phyloP scores from a whole-genome alignment of 2,113 vertebrate species.

The Antigone vipio region DNA sequence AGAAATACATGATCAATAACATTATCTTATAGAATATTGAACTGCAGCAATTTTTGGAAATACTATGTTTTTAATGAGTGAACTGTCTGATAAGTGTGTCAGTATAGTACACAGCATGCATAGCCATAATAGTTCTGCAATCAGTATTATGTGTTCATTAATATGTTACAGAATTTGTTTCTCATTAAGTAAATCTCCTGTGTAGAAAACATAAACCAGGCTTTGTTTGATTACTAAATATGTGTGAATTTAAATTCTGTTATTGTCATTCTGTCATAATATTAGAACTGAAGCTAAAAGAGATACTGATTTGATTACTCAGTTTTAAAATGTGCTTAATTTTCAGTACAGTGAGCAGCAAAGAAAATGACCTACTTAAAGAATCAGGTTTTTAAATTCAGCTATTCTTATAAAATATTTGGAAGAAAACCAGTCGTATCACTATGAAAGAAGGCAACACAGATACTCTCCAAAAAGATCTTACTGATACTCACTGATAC shows the following conservation, averaged over 20 bases:
- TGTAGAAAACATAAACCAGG: background rate
- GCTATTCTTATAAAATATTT: background rate
- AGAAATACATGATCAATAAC: background rate
- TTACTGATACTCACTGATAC: background rate
- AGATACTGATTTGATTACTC: background rate
- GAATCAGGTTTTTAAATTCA: background rate
- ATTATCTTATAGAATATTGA: background rate
- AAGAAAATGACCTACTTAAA: background rate
- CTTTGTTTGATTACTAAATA: background rate
- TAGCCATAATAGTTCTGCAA: conserved; percentile 2
- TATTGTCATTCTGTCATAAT: background rate
- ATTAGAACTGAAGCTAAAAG: background rate
- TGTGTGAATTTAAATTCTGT: background rate
- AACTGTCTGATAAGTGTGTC: background rate
- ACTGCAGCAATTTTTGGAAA: background rate
- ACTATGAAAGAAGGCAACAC: background rate
- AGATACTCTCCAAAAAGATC: background rate
- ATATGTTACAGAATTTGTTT: conserved; percentile 8
- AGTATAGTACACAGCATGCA: background rate
- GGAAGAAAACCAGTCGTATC: background rate
- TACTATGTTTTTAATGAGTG: background rate
- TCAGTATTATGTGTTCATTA: background rate
- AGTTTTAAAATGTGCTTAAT: background rate
- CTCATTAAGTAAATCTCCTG: background rate
- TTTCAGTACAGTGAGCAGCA: background rate